phyloP scores from a whole-genome alignment of 2,888 invertebrate genomes.

The Corythucha ciliata region DNA sequence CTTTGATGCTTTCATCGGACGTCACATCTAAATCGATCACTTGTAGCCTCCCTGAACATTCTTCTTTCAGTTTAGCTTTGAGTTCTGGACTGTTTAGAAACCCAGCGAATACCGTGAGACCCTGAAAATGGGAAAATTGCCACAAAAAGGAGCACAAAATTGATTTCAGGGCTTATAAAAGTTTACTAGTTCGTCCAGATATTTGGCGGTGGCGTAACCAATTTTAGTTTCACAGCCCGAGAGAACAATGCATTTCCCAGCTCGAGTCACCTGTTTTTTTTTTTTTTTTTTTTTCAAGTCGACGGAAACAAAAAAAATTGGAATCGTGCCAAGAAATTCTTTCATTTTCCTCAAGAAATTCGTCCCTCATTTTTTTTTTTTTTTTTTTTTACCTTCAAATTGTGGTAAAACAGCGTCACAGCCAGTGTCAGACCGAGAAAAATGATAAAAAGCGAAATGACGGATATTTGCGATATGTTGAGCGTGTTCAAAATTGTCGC shows the following conservation, averaged over 20 bases:
- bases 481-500: slow-evolving; percentile 62
- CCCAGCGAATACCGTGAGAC: slow-evolving; percentile 82
- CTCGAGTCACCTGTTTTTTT: slow-evolving; percentile 46
- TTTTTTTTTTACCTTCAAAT: slow-evolving; percentile 57
- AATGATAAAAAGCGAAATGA: slow-evolving; percentile 68
- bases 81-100: slow-evolving; percentile 66
- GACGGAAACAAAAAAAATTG: neutral
- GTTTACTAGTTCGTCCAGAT: slow-evolving; percentile 59
- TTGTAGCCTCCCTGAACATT: slow-evolving; percentile 63
- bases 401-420: slow-evolving; percentile 72
- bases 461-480: slow-evolving; percentile 64
- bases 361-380: neutral
- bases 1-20: slow-evolving; percentile 67
- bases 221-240: slow-evolving; percentile 75
- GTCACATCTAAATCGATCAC: slow-evolving; percentile 71
- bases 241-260: slow-evolving; percentile 72
- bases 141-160: neutral
- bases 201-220: slow-evolving; percentile 64
- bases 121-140: slow-evolving; percentile 41
- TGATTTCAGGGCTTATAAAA: neutral
- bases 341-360: neutral
- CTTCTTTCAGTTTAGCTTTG: slow-evolving; percentile 67
- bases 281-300: neutral
- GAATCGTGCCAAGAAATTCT: neutral
- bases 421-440: slow-evolving; percentile 60